Percentiles rank a stretch among this genome's conserved stretches.
Evolutionary conservation across 1,140 invertebrate genomes (phyloP).

Genomic region (Wiebesia pumilae): DNA sequence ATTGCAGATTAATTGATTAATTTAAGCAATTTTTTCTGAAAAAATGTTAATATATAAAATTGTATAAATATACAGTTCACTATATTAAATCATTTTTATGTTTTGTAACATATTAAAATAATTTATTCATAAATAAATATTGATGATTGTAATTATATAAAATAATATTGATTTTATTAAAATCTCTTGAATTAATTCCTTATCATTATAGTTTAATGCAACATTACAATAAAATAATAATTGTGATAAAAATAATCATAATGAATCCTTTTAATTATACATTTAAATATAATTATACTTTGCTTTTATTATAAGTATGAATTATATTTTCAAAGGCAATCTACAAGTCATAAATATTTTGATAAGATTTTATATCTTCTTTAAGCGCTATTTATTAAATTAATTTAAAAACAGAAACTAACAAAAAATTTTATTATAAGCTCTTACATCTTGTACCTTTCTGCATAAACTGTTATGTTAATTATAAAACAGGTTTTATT

Average conservation of each 20-base stretch:
- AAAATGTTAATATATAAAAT: neutral
- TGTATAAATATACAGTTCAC: neutral
- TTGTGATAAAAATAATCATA: too few species aligned
- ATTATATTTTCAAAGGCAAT: neutral
- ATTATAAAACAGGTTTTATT: slow-evolving; percentile 1
- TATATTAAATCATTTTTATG: too few species aligned
- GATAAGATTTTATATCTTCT: neutral
- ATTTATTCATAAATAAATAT: too few species aligned
- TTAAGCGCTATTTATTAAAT: neutral
- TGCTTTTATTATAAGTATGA: neutral
- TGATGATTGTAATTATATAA: too few species aligned
- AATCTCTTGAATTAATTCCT: too few species aligned
- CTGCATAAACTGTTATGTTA: neutral
- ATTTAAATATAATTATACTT: neutral
- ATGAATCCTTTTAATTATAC: too few species aligned
- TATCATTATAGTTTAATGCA: too few species aligned
- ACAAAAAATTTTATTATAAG: neutral
- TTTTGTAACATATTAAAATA: too few species aligned
- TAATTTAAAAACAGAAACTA: neutral
- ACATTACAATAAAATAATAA: too few species aligned
- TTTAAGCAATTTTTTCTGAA: too few species aligned
- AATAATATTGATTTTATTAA: too few species aligned
- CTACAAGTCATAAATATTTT: neutral
- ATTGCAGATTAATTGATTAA: too few species aligned
- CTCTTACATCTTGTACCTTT: neutral